These are phyloP conservation scores for Aphaenogaster floridana DNA, from an alignment of 1,140 invertebrate species.

Conservation along the genomic window DNA sequence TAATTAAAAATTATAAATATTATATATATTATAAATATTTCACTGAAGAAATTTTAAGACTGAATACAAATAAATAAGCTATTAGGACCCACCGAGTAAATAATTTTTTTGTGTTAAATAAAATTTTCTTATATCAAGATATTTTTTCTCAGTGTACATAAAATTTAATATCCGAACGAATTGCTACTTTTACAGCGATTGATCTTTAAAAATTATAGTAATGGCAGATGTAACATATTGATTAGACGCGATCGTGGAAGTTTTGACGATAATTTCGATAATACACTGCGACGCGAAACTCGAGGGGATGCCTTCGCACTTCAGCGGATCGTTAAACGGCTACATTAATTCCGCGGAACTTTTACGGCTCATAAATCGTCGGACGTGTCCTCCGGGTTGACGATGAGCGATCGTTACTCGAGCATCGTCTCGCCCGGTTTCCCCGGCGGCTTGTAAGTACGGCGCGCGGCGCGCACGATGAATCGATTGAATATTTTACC, in stretches of 20 bases:
- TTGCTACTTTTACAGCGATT: background rate
- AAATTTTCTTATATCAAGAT: too few species aligned
- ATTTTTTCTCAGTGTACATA: too few species aligned
- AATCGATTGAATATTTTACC: slow-evolving; percentile 45
- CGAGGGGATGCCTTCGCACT: slow-evolving; percentile 5
- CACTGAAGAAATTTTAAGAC: too few species aligned
- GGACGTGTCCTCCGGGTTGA: slow-evolving; percentile 53
- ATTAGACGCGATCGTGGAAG: background rate
- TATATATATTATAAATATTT: too few species aligned
- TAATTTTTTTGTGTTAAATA: too few species aligned
- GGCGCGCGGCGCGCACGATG: background rate
- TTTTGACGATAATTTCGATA: background rate
- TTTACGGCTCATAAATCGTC: slow-evolving; percentile 69
- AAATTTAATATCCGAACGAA: background rate
- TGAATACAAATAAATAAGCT: too few species aligned
- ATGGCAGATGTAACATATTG: background rate
- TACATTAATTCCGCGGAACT: slow-evolving; percentile 62
- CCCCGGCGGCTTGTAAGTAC: too few species aligned
- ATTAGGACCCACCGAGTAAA: too few species aligned
- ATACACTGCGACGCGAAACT: background rate
- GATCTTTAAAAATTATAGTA: background rate
- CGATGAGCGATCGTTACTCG: slow-evolving; percentile 66
- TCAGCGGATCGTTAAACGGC: slow-evolving; percentile 48
- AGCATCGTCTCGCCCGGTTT: slow-evolving; percentile 17
- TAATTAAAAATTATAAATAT: too few species aligned